A percentile compares a stretch with the other conserved stretches of the same genome.
These are phyloP conservation scores for Acronicta alni DNA, from an alignment of 2,888 invertebrate genomes.

Conservation along the genomic window DNA sequence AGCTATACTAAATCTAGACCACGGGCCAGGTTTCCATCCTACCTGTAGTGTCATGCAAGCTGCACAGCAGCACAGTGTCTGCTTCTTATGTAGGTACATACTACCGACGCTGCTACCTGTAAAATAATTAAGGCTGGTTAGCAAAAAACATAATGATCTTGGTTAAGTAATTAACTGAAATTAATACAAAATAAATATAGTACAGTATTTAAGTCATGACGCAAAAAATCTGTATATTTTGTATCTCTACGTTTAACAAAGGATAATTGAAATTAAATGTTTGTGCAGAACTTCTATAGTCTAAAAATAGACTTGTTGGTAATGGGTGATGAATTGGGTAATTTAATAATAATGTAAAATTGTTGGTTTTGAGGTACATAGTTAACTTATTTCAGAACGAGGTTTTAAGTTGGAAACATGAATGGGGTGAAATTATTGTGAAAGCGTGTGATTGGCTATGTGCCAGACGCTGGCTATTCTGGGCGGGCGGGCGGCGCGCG, in stretches of 20 bases:
- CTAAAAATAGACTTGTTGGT: slow-evolving; percentile 26
- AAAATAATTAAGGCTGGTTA: no score
- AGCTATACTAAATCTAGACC: no score
- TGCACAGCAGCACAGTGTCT: no score
- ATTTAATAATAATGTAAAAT: slow-evolving; percentile 7
- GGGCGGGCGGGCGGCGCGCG: slow-evolving; percentile 80
- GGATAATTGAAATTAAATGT: slow-evolving; percentile 14
- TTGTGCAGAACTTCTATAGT: slow-evolving; percentile 12
- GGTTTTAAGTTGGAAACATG: slow-evolving; percentile 64
- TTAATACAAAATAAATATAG: neutral
- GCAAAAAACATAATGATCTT: neutral
- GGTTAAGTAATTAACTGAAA: neutral
- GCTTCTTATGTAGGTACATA: no score
- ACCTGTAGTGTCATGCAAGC: no score
- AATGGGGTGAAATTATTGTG: slow-evolving; percentile 77
- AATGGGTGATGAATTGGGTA: slow-evolving; percentile 31
- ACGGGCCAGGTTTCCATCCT: no score
- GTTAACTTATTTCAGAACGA: slow-evolving; percentile 9
- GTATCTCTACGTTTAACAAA: slow-evolving; percentile 12
- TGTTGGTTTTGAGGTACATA: slow-evolving; percentile 4
- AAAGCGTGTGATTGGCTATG: slow-evolving; percentile 74
- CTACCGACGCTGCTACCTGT: no score
- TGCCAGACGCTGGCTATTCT: slow-evolving; percentile 81
- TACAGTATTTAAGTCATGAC: neutral
- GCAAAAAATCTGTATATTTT: neutral